A percentile compares a stretch with the other conserved stretches of the same genome.
phyloP scores from a whole-genome alignment of 2,113 vertebrate species.

The Chaetodon trifascialis region DNA sequence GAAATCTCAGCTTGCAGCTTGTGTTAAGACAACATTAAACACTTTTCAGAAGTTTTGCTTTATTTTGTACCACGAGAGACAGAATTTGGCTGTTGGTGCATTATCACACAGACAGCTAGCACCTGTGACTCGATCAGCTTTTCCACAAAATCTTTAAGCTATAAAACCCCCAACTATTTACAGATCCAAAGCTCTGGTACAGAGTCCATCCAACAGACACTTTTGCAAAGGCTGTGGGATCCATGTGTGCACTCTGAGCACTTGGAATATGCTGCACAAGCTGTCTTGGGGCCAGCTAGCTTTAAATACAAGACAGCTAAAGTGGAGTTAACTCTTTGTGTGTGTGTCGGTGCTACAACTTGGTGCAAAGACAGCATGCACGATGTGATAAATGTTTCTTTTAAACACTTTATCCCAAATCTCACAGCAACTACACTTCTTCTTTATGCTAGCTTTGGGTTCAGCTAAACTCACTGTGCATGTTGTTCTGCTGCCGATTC shows the following conservation, averaged over 20 bases:
- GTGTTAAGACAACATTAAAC: too few relatives aligned
- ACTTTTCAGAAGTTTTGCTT: too few relatives aligned
- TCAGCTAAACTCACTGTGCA: conserved; percentile 90
- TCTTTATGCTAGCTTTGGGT: neutral
- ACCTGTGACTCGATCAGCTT: conserved; percentile 36
- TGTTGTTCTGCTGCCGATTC: conserved; percentile 91
- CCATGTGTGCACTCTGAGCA: conserved; percentile 33
- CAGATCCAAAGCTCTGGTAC: conserved; percentile 33
- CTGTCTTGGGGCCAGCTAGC: conserved; percentile 11
- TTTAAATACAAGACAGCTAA: conserved; percentile 35
- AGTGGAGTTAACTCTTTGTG: conserved; percentile 14
- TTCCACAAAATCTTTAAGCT: conserved; percentile 3
- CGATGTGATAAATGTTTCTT: neutral
- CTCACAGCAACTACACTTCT: neutral
- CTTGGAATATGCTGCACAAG: conserved; percentile 36
- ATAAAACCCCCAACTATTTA: conserved; percentile 26
- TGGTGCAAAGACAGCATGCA: neutral
- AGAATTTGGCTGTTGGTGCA: neutral
- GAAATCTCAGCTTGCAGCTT: too few relatives aligned
- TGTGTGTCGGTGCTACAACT: neutral
- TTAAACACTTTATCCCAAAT: neutral
- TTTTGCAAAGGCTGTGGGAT: conserved; percentile 52
- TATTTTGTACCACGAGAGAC: too few relatives aligned
- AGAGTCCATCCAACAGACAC: conserved; percentile 40
- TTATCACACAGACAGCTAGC: neutral